Evolutionary conservation across 2,797 vertebrate species (phyloP).

Genomic region (Heterohyrax brucei): DNA sequence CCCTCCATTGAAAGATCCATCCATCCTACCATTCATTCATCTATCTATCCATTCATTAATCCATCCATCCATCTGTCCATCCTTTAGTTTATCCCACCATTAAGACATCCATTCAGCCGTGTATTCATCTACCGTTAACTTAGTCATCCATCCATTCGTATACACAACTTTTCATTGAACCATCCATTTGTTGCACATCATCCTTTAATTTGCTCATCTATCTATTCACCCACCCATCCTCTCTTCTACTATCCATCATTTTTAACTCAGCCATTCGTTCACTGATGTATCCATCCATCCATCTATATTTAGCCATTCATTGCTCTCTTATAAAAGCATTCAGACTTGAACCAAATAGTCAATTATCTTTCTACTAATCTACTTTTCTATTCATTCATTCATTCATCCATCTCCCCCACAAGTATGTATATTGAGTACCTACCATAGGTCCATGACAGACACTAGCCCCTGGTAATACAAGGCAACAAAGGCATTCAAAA

Average conservation of each 20-base stretch:
- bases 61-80: neutral
- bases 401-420: neutral
- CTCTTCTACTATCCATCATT: neutral
- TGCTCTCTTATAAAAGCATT: no score
- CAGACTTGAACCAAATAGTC: no score
- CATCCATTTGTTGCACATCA: neutral
- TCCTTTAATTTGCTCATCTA: neutral
- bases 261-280: neutral
- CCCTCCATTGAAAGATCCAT: neutral
- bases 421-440: neutral
- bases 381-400: no score
- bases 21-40: neutral
- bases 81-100: neutral
- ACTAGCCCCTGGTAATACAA: neutral
- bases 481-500: neutral
- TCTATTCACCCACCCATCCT: neutral
- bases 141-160: neutral
- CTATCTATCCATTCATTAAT: neutral
- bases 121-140: neutral
- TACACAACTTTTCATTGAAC: neutral
- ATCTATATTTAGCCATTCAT: no score
- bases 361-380: no score
- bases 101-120: neutral
- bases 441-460: neutral
- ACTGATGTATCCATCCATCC: neutral